Evolutionary conservation across 1,140 invertebrate species (phyloP).

Genomic region (Lepidurus couesii): DNA sequence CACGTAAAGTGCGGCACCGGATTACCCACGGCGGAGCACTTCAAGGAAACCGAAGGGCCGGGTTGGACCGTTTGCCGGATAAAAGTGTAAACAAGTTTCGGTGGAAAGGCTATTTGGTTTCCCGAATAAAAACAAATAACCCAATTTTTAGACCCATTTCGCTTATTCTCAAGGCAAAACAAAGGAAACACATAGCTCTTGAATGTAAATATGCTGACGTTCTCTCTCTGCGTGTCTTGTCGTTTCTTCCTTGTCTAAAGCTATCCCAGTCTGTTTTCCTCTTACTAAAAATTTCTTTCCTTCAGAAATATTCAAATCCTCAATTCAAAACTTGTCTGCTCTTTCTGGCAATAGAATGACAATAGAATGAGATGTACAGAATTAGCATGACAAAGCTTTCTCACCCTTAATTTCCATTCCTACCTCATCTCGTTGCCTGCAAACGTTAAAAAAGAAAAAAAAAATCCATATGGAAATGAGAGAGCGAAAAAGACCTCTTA

Average conservation of each 20-base stretch:
- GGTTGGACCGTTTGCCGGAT: slow-evolving; percentile 82
- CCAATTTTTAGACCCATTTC: background rate
- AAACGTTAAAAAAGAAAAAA: background rate
- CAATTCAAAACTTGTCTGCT: background rate
- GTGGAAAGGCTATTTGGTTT: slow-evolving; percentile 60
- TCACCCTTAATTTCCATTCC: background rate
- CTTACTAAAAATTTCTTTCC: no score
- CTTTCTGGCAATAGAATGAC: background rate
- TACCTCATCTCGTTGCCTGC: background rate
- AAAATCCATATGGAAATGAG: background rate
- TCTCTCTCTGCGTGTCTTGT: no score
- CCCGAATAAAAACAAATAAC: slow-evolving; percentile 18
- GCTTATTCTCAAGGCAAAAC: no score
- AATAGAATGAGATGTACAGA: background rate
- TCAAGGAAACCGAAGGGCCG: slow-evolving; percentile 77
- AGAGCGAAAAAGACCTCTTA: background rate
- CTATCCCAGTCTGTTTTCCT: no score
- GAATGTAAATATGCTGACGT: no score
- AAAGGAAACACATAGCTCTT: no score
- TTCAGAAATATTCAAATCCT: no score
- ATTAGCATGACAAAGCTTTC: slow-evolving; percentile 10
- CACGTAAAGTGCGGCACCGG: slow-evolving; percentile 83
- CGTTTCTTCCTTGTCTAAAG: no score
- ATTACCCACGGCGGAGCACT: slow-evolving; percentile 84
- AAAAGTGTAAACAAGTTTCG: slow-evolving; percentile 80